These are phyloP conservation scores for Grantiella picta DNA, from an alignment of 2,113 vertebrate genomes.

Conservation along the genomic window DNA sequence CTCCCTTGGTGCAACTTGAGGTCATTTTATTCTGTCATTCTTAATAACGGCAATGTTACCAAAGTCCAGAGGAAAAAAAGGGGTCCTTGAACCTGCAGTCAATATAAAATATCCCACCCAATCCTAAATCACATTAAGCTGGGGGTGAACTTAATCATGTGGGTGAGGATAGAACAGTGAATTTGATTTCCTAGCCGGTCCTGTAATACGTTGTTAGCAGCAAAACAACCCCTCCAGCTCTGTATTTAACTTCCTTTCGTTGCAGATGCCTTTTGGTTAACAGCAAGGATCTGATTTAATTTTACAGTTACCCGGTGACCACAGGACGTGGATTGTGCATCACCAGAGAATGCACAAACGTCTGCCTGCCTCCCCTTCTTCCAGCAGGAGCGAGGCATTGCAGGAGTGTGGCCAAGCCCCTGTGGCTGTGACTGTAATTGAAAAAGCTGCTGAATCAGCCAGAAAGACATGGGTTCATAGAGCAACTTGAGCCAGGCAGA, in stretches of 20 bases:
- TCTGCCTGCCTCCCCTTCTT: constrained; percentile 6
- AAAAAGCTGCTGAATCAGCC: constrained; percentile 8
- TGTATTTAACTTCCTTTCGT: not conserved
- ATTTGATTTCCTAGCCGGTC: not conserved
- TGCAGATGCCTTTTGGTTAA: constrained; percentile 42
- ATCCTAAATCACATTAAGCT: not conserved
- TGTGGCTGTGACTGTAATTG: not conserved
- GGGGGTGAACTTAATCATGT: not conserved
- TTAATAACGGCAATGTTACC: not conserved
- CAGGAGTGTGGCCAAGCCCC: not conserved
- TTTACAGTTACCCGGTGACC: constrained; percentile 30
- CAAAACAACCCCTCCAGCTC: not conserved
- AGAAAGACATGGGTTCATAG: not conserved
- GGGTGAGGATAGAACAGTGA: not conserved
- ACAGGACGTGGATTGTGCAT: constrained; percentile 24
- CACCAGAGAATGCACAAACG: not conserved
- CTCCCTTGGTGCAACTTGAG: not conserved
- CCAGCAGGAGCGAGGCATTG: not conserved
- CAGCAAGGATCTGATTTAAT: constrained; percentile 39
- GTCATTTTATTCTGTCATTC: not conserved
- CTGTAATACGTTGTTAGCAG: not conserved
- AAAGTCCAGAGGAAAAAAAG: not conserved
- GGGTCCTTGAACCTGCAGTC: not conserved
- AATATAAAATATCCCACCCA: not conserved
- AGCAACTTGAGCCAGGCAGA: not conserved